Evolutionary conservation across 2,113 vertebrate species (phyloP).

Genomic region (Microtus montanus): DNA sequence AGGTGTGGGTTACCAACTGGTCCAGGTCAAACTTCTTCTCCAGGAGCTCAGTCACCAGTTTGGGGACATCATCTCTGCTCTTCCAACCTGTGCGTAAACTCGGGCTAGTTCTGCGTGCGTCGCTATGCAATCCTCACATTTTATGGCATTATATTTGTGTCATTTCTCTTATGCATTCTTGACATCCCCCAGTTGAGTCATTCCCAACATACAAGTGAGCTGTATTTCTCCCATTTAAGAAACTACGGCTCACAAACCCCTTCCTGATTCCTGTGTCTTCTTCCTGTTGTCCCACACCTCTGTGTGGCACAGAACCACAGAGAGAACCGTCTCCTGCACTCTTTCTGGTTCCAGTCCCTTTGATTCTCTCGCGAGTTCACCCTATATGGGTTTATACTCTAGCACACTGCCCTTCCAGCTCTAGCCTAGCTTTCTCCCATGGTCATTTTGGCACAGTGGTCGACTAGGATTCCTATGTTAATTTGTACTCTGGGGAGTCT

Average conservation of each 20-base stretch:
- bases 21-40: constrained; percentile 90
- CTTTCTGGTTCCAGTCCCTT: neutral
- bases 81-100: constrained; percentile 62
- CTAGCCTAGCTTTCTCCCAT: neutral
- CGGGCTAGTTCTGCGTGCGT: neutral
- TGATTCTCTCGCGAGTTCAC: neutral
- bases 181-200: too few species aligned
- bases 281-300: neutral
- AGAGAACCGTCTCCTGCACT: neutral
- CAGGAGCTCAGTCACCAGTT: constrained; percentile 89
- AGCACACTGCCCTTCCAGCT: neutral
- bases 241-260: neutral
- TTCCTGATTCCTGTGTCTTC: neutral
- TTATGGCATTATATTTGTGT: neutral
- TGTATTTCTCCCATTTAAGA: neutral
- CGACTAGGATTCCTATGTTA: neutral
- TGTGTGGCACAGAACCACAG: neutral
- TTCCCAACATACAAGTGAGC: neutral
- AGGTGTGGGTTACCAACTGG: constrained; percentile 87
- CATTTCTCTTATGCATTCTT: neutral
- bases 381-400: accelerated
- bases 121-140: neutral
- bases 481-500: neutral
- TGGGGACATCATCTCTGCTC: constrained; percentile 84
- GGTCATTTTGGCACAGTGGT: neutral